Base-by-base conservation (phyloP, 2,797 vertebrate species). In the Odontamblyopus rebecca region DNA sequence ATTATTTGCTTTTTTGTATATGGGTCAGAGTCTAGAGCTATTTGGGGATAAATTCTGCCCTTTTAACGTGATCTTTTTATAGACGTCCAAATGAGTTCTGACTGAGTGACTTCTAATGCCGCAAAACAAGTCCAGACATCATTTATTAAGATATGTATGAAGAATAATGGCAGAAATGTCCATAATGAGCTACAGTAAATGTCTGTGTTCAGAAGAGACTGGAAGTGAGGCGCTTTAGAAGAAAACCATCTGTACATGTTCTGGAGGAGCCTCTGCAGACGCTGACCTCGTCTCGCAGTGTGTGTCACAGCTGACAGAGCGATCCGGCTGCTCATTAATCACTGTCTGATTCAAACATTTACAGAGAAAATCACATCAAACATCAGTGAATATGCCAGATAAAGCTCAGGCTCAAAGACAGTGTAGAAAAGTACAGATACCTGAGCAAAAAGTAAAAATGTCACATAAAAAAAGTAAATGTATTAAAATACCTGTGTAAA, bases 231-330 rank as follows among this genome's bases (percentile, higher is more conserved):
- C 4, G 18, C 1, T 5, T 12, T 71, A n/a, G 74, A 76, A 76
- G 57, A 44, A 61, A n/a, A 29, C 82, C 78, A 78, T 84, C 81
- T 81, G 79, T 30, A 74, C 78, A 23, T 66, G 35, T 69, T 75
- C 57, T 70, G 69, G 61, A 27, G 62, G 68, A 48, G 53, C 63
- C 63, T 6, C 51, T 57, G 13, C 44, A 66, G 15, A 64, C 72
- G 18, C 56, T 0, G 44, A 61, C 76, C 69, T 75, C n/a, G 23
- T 69, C 66, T 70, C n/a, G 23, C 67, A 60, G 68, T 61, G 13
- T n/a, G 79, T 81, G 73, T 82, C 76, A 50, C 71, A 70, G 62
- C 69, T 81, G 75, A 83, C 68, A 57, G 82, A 75, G 76, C 67
- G 70, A 69, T 76, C 65, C 62, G 48, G 35, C 73, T 74, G 67